Evolutionary conservation across 2,888 invertebrate genomes (phyloP).

Genomic region (Eledona agricola): DNA sequence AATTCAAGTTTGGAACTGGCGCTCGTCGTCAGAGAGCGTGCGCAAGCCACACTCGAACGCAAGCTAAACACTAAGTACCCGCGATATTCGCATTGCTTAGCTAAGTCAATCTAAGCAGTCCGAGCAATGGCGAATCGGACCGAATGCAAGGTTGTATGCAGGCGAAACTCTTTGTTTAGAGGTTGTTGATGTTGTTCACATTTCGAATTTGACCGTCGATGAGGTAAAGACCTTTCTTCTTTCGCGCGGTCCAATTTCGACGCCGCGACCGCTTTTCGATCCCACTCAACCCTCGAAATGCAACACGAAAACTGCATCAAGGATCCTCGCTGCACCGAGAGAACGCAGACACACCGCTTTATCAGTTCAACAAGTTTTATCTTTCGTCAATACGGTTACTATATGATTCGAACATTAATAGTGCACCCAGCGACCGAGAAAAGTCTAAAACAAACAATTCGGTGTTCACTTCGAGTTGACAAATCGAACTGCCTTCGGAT

Average conservation of each 20-base stretch:
- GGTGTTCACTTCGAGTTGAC: too few species aligned
- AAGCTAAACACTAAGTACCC: conserved; percentile 41
- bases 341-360: conserved; percentile 3
- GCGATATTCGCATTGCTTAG: conserved; percentile 55
- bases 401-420: too few species aligned
- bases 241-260: conserved; percentile 6
- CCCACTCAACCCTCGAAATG: not conserved
- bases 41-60: conserved; percentile 42
- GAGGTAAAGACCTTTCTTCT: conserved; percentile 33
- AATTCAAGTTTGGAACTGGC: conserved; percentile 43
- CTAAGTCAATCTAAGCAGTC: conserved; percentile 57
- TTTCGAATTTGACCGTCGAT: conserved; percentile 51
- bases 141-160: conserved; percentile 56
- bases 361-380: conserved; percentile 18
- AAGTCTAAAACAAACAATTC: too few species aligned
- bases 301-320: conserved; percentile 4
- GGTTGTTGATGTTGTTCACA: conserved; percentile 48
- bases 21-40: conserved; percentile 39
- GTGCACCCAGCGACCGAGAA: too few species aligned
- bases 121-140: conserved; percentile 50
- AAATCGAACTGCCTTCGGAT: too few species aligned
- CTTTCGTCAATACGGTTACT: conserved; percentile 10
- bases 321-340: conserved; percentile 7
- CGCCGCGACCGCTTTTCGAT: not conserved
- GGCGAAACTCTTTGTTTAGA: conserved; percentile 54